Evolutionary conservation across 1,140 invertebrate species (phyloP), one percentile per base, ranked within the genome.

Genomic region (Drosophila sproati): DNA sequence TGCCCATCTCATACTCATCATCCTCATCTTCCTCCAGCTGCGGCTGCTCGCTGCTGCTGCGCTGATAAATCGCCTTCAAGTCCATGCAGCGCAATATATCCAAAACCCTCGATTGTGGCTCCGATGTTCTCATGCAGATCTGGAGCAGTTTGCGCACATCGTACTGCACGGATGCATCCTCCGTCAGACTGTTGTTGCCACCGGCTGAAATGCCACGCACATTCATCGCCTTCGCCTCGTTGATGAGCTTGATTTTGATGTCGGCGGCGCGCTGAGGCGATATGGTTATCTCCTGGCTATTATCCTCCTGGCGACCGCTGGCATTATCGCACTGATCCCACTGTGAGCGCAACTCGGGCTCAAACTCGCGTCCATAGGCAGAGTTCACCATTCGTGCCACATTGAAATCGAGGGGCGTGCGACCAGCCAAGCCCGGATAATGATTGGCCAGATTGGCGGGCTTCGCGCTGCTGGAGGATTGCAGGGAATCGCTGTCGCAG

Each of bases 151-250:
- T 92, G 0, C 88, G 78, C 7, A 92, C 67, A 48, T 92, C 91
- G 43, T 92, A 92, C 56, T 92, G 91, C 8, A 92, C 86, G 0
- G 79, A 77, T 31, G 48, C 77, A 69, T 92, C 91, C 45, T 75
- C 91, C 45, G 77, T 52, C 50, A 71, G 39, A 32, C 69, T 83
- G 41, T 73, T 83, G 41, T 73, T 79, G 1, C 79, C 80, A 4
- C 70, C 68, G 6, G 47, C 37, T 12, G 77, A 68, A 5, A 92
- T 92, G 5, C 91, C 91, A 8, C 91, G 31, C 10, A 92, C 91
- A 75, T 92, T 92, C 91, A 92, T 92, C 3, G 91, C 91, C 72
- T 92, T 92, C 5, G 91, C 91, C 50, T 92, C 91, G 59, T 92
- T 92, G 34, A 92, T 74, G 2, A 92, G 80, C 28, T 92, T 92